These are phyloP conservation scores for Beris chalybata DNA, from an alignment of 2,888 invertebrate genomes.

Conservation along the genomic window DNA sequence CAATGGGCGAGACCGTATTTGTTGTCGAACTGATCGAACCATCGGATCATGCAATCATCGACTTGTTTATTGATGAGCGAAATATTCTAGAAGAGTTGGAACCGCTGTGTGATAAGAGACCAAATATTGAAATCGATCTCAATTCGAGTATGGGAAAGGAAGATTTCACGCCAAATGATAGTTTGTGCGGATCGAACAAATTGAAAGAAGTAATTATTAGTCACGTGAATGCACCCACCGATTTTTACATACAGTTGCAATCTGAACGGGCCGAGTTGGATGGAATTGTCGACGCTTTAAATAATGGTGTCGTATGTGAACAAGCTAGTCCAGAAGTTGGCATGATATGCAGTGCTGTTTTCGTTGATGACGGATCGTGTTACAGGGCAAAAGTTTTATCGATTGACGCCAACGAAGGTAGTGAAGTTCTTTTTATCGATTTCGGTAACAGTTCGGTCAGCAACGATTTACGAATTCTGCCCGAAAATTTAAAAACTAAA, in stretches of 20 bases:
- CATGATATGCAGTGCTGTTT: slow-evolving; percentile 66
- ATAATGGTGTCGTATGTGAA: slow-evolving; percentile 52
- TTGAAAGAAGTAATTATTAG: slow-evolving; percentile 63
- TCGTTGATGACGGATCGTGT: slow-evolving; percentile 67
- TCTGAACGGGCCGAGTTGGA: slow-evolving; percentile 61
- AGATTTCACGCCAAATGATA: slow-evolving; percentile 19
- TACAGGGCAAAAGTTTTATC: slow-evolving; percentile 67
- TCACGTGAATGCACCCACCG: slow-evolving; percentile 70
- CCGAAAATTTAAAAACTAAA: slow-evolving; percentile 61
- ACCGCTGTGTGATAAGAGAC: slow-evolving; percentile 57
- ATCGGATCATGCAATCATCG: slow-evolving; percentile 66
- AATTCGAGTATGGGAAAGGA: slow-evolving; percentile 41
- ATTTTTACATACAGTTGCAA: slow-evolving; percentile 78
- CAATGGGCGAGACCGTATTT: slow-evolving; percentile 71
- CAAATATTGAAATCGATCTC: slow-evolving; percentile 37
- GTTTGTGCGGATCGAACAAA: slow-evolving; percentile 21
- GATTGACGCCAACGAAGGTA: slow-evolving; percentile 61
- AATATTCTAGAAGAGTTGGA: slow-evolving; percentile 66
- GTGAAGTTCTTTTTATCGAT: slow-evolving; percentile 69
- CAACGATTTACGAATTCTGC: slow-evolving; percentile 63
- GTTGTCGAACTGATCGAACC: slow-evolving; percentile 68
- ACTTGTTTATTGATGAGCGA: slow-evolving; percentile 62
- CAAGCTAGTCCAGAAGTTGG: slow-evolving; percentile 52
- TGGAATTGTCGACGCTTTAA: slow-evolving; percentile 59
- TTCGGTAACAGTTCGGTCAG: slow-evolving; percentile 67